phyloP scores from a whole-genome alignment of 2,113 vertebrate species.

The Psephotus haematonotus region DNA sequence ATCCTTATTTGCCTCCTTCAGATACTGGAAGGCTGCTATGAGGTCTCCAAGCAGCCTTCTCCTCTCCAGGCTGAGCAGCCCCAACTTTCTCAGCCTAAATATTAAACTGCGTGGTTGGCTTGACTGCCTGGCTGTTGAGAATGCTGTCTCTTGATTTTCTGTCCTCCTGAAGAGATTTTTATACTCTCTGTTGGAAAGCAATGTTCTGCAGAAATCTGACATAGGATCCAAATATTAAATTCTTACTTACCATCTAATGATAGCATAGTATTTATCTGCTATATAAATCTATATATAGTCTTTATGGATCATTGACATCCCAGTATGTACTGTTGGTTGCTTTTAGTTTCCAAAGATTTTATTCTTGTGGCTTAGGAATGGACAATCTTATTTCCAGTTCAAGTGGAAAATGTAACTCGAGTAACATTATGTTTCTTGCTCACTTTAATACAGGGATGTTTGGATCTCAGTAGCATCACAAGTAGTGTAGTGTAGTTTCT shows the following conservation, averaged over 20 bases:
- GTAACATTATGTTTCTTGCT: slow-evolving; percentile 10
- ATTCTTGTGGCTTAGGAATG: slow-evolving; percentile 19
- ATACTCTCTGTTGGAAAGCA: slow-evolving; percentile 5
- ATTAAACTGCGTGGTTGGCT: not conserved
- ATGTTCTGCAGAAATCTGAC: slow-evolving; percentile 36
- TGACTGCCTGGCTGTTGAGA: not conserved
- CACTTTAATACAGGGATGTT: not conserved
- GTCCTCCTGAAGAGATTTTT: not conserved
- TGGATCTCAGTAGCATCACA: not conserved
- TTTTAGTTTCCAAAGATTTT: slow-evolving; percentile 42
- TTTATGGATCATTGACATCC: slow-evolving; percentile 40
- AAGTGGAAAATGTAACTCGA: slow-evolving; percentile 51
- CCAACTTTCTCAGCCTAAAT: no score
- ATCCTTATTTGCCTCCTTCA: no score
- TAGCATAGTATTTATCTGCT: slow-evolving; percentile 20
- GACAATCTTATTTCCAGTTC: slow-evolving; percentile 14
- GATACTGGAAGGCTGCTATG: no score
- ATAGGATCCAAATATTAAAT: slow-evolving; percentile 21
- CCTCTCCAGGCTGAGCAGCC: no score
- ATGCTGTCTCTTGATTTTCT: not conserved
- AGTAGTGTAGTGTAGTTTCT: not conserved
- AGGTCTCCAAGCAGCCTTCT: no score
- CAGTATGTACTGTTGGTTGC: slow-evolving; percentile 1
- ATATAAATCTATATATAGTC: slow-evolving; percentile 41
- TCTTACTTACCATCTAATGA: not conserved